Conservation (phyloP, 2,113 vertebrate genomes). For the Terrapene triunguis region DNA sequence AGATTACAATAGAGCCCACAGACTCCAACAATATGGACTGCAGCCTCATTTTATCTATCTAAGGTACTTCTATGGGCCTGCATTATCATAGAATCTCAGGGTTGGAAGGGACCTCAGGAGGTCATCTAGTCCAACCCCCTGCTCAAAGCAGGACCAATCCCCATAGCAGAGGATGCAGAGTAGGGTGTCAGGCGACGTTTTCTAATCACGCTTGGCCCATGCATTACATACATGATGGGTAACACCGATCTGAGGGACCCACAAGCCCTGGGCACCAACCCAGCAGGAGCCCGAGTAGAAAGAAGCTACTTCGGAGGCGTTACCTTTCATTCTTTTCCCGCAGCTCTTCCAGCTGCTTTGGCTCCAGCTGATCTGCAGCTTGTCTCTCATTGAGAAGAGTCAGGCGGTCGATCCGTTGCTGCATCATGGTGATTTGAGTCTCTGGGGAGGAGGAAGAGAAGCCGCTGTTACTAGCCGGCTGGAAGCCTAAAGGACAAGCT, state of each 20-base stretch:
- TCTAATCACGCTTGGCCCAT: background rate
- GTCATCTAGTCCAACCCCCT: too few species aligned
- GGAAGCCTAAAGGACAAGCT: rapidly evolving
- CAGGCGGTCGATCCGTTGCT: slow-evolving; percentile 87
- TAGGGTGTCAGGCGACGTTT: background rate
- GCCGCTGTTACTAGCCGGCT: background rate
- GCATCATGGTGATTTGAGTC: slow-evolving; percentile 84
- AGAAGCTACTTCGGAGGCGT: rapidly evolving
- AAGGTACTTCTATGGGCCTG: too few species aligned
- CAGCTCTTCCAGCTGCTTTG: slow-evolving; percentile 84
- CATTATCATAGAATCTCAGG: too few species aligned
- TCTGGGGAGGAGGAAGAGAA: slow-evolving; percentile 70
- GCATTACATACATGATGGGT: background rate
- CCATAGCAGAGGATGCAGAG: rapidly evolving
- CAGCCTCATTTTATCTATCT: too few species aligned
- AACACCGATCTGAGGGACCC: rapidly evolving
- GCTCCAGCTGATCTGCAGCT: slow-evolving; percentile 71
- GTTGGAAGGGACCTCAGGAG: too few species aligned
- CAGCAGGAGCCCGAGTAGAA: background rate
- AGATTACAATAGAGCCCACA: too few species aligned
- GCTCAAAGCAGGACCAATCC: too few species aligned
- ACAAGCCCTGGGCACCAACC: background rate
- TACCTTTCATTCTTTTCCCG: slow-evolving; percentile 87
- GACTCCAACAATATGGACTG: too few species aligned
- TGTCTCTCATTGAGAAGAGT: slow-evolving; percentile 80